Conservation (phyloP, 2,888 invertebrate species). For the Pachymerium ferrugineum region DNA sequence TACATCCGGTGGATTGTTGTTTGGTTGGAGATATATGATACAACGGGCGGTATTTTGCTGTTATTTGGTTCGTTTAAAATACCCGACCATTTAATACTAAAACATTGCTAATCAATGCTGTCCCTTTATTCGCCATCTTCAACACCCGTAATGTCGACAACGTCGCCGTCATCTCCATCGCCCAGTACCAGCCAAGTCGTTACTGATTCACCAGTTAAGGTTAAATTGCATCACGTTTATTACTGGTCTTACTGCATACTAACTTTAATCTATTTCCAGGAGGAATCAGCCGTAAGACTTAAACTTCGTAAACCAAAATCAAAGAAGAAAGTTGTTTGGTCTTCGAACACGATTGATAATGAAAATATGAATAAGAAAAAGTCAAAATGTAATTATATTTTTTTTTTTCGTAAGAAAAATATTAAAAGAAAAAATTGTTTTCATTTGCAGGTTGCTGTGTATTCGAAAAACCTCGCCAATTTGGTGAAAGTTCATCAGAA, state of each 20-base stretch:
- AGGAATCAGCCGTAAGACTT: constrained; percentile 57
- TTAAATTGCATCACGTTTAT: neutral
- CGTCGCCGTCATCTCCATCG: neutral
- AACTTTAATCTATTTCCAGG: neutral
- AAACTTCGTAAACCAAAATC: constrained; percentile 63
- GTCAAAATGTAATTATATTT: constrained; percentile 70
- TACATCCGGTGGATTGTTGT: no score
- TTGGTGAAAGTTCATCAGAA: constrained; percentile 83
- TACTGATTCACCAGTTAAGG: neutral
- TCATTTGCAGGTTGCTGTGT: constrained; percentile 75
- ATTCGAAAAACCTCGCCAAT: constrained; percentile 79
- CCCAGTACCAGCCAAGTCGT: neutral
- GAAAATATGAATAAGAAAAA: constrained; percentile 92
- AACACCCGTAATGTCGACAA: neutral
- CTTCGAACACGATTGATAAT: constrained; percentile 86
- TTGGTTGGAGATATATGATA: no score
- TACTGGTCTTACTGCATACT: neutral
- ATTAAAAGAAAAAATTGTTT: neutral
- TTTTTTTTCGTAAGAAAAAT: neutral
- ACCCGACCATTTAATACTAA: no score
- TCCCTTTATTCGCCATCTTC: neutral
- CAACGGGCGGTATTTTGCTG: no score
- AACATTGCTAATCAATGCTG: neutral
- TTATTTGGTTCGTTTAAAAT: no score
- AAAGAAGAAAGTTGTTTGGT: constrained; percentile 80